A percentile compares a stretch with the other conserved stretches of the same genome.
phyloP scores from a whole-genome alignment of 2,888 invertebrate species.

The Hololepta plana region DNA sequence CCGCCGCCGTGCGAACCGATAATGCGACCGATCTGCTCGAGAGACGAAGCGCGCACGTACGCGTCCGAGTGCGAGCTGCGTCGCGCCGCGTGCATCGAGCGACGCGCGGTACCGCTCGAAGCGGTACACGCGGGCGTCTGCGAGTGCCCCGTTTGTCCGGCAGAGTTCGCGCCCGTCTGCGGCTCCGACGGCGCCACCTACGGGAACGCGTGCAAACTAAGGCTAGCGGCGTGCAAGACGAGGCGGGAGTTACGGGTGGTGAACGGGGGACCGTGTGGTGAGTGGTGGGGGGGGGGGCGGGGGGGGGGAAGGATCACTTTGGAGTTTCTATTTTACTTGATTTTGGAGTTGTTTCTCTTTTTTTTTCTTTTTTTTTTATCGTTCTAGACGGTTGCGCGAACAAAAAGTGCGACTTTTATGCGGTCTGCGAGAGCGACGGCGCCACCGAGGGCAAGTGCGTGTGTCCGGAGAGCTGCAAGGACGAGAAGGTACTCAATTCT shows the following conservation, averaged over 20 bases:
- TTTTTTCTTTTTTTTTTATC: too few relatives aligned
- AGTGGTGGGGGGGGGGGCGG: slow-evolving; percentile 35
- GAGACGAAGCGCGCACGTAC: slow-evolving; percentile 69
- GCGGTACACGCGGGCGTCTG: too few relatives aligned
- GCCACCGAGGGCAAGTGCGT: slow-evolving; percentile 36
- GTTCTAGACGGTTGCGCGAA: slow-evolving; percentile 58
- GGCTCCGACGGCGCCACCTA: slow-evolving; percentile 69
- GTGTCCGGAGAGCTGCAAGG: slow-evolving; percentile 42
- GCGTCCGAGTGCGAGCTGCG: slow-evolving; percentile 64
- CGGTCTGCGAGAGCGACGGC: slow-evolving; percentile 48
- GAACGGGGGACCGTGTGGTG: slow-evolving; percentile 74
- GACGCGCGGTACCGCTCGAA: too few relatives aligned
- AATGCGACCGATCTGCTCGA: slow-evolving; percentile 67
- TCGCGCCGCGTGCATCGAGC: slow-evolving; percentile 54
- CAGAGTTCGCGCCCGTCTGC: slow-evolving; percentile 72
- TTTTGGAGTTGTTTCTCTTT: too few relatives aligned
- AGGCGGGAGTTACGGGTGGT: slow-evolving; percentile 54
- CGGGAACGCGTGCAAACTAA: slow-evolving; percentile 68
- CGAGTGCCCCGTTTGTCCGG: slow-evolving; percentile 68
- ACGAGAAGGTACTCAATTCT: slow-evolving; percentile 28
- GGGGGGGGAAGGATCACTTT: too few relatives aligned
- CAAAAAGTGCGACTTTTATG: slow-evolving; percentile 57
- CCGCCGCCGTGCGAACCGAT: slow-evolving; percentile 62
- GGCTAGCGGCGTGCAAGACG: slow-evolving; percentile 60
- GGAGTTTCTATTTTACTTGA: too few relatives aligned